These are phyloP conservation scores for Mycalesis mineus DNA, from an alignment of 2,888 invertebrate species.

Conservation along the genomic window DNA sequence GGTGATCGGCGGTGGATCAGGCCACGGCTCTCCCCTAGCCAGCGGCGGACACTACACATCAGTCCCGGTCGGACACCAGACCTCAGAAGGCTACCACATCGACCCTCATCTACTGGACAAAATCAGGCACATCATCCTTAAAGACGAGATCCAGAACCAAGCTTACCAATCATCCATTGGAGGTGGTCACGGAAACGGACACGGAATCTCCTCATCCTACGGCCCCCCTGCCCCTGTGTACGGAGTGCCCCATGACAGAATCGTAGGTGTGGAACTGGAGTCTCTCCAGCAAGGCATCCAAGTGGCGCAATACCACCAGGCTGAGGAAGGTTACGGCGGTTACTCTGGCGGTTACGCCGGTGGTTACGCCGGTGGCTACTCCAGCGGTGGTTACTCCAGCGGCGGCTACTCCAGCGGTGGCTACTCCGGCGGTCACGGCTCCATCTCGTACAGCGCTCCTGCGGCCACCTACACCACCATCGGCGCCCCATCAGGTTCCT, in stretches of 20 bases:
- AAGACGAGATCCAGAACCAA: conserved; percentile 83
- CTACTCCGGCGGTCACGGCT: conserved; percentile 40
- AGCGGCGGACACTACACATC: conserved; percentile 86
- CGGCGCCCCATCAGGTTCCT: conserved; percentile 68
- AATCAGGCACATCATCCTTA: conserved; percentile 89
- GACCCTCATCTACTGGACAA: conserved; percentile 89
- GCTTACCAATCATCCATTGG: conserved; percentile 70
- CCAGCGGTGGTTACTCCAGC: conserved; percentile 35
- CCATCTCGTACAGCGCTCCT: conserved; percentile 53
- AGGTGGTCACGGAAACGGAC: conserved; percentile 56
- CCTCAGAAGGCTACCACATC: conserved; percentile 88
- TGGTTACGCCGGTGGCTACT: conserved; percentile 52
- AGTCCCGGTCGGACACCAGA: conserved; percentile 87
- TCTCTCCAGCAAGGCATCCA: conserved; percentile 91
- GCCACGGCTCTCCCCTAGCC: conserved; percentile 59
- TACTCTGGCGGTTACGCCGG: conserved; percentile 53
- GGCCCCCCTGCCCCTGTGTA: conserved; percentile 83
- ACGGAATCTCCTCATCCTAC: conserved; percentile 81
- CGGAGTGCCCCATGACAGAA: conserved; percentile 82
- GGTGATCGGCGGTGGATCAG: conserved; percentile 51
- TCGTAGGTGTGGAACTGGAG: conserved; percentile 90
- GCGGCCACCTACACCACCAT: conserved; percentile 58
- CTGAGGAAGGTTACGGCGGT: conserved; percentile 74
- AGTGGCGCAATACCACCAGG: conserved; percentile 90
- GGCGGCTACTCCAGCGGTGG: conserved; percentile 31